Base-by-base conservation (phyloP, 2,888 invertebrate species). In the Pseudococcus jackbeardsleyi region DNA sequence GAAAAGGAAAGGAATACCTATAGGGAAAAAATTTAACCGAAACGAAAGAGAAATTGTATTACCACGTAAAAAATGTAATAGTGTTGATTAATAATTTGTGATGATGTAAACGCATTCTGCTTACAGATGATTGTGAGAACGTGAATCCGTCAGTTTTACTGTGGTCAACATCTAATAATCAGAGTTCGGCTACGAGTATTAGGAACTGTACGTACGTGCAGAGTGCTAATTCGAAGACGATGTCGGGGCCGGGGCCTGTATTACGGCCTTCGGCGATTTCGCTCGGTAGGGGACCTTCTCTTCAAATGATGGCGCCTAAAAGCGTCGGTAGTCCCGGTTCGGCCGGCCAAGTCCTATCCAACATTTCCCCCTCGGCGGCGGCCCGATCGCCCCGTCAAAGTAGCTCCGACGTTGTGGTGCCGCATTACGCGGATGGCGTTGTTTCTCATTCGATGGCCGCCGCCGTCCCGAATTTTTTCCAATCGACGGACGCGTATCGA, bases 51-150 rank as follows among this genome's bases (percentile, higher is more conserved):
- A 42, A 42, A 42, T 42, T 42, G 42, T 42, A 64, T 19, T 64
- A 19, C 64, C 17, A 17, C 64, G 19, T 22, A 42, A 79, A 85
- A 64, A 85, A n/a, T 42, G 82, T 82, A 15, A 46, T 50, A 42
- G n/a, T 42, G 39, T 39, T 79, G 79, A 79, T n/a, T n/a, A 1
- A n/a, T 79, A 46, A 64, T 82, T 82, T 82, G 46, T 82, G 79
- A 82, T 82, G 8, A 46, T 46, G 79, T 82, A 82, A 72, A 72
- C 79, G 12, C 39, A 50, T 54, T 88, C 9, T 88, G 88, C 88
- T 88, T 88, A 82, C 88, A 88, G 88, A 88, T 54, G 79, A 82
- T 19, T 88, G 88, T 59, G 88, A 88, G 17, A 82, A 48, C 33
- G 54, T 82, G 79, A 42, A 79, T 33, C 88, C 88, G 64, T 64